These are phyloP conservation scores for Leptopilina syphax DNA, from an alignment of 2,888 invertebrate genomes.

Conservation along the genomic window DNA sequence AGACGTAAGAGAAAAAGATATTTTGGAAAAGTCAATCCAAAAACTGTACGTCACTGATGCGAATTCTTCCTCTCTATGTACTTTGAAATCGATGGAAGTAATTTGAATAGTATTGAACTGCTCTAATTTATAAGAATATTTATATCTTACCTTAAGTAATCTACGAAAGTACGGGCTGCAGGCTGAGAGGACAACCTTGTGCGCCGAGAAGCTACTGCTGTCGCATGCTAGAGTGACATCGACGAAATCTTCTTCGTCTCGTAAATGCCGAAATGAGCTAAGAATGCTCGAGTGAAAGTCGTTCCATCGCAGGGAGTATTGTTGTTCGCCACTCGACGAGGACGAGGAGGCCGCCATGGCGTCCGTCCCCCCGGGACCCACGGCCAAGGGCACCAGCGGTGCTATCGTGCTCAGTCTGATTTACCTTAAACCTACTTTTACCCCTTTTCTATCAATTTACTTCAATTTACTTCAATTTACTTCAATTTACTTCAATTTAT, in stretches of 20 bases:
- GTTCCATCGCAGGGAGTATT: conserved; percentile 96
- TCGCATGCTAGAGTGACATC: conserved; percentile 96
- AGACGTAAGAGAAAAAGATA: too few relatives aligned
- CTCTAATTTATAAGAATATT: neutral
- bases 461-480: conserved; percentile 29
- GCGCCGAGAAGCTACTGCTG: conserved; percentile 91
- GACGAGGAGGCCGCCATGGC: conserved; percentile 76
- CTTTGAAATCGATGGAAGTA: too few relatives aligned
- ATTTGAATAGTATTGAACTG: too few relatives aligned
- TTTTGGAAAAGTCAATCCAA: too few relatives aligned
- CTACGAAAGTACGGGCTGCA: conserved; percentile 95
- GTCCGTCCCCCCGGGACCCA: conserved; percentile 77
- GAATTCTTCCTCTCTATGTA: too few relatives aligned
- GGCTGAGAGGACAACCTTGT: conserved; percentile 93
- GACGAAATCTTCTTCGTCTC: conserved; percentile 94
- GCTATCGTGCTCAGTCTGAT: conserved; percentile 74
- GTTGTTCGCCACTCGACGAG: conserved; percentile 83
- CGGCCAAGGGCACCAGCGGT: conserved; percentile 77
- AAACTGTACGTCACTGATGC: too few relatives aligned
- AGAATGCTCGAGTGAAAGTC: conserved; percentile 95
- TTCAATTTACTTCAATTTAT: conserved; percentile 46
- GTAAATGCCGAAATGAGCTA: conserved; percentile 91
- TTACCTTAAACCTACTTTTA: conserved; percentile 62
- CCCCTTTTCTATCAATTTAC: conserved; percentile 49
- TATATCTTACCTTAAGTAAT: conserved; percentile 82